Percentiles rank a stretch among this genome's conserved stretches.
These are phyloP conservation scores for Anolis carolinensis DNA, from an alignment of 2,113 vertebrate genomes.

Conservation along the genomic window DNA sequence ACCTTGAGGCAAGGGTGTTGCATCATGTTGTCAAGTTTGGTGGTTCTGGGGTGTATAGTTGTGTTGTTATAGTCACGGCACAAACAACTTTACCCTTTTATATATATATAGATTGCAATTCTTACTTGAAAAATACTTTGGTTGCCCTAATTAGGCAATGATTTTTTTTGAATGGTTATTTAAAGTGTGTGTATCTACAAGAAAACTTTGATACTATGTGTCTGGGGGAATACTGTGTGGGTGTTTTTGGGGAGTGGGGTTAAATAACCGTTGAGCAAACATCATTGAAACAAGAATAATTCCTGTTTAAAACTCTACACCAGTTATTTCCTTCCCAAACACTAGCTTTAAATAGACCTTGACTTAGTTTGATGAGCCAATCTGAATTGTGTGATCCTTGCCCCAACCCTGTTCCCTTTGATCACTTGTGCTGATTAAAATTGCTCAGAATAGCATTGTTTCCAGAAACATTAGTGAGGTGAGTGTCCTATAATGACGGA, in stretches of 20 bases:
- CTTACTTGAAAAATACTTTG: background rate
- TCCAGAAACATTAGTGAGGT: conserved; percentile 54
- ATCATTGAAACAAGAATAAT: conserved; percentile 36
- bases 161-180: background rate
- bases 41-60: no score
- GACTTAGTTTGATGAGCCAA: conserved; percentile 55
- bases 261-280: background rate
- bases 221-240: no score
- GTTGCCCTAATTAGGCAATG: background rate
- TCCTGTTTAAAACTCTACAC: conserved; percentile 31
- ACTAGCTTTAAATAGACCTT: conserved; percentile 51
- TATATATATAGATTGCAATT: no score
- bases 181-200: background rate
- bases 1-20: no score
- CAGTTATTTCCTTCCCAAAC: conserved; percentile 36
- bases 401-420: conserved; percentile 41
- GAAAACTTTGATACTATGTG: no score
- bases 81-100: no score
- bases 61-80: no score
- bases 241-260: background rate
- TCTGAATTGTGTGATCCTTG: conserved; percentile 54
- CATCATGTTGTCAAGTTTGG: no score
- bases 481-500: conserved; percentile 48
- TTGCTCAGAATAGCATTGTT: conserved; percentile 64
- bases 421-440: conserved; percentile 67